Base-by-base conservation (phyloP, 2,797 vertebrate species). In the Bufotes viridis region DNA sequence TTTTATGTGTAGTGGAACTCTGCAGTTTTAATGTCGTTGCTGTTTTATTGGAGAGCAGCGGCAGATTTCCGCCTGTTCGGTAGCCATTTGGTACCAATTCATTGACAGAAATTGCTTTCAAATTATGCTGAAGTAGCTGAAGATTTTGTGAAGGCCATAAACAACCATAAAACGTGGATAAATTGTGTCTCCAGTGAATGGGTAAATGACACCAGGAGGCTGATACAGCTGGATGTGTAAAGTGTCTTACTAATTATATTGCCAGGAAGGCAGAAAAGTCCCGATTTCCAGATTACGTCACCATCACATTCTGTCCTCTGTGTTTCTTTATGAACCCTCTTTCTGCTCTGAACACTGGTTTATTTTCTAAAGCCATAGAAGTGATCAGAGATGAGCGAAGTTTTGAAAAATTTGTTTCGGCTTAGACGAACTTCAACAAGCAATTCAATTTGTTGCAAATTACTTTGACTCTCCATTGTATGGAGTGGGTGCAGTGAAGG, bases 221-320 rank as follows among this genome's bases (percentile, higher is more conserved):
- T 91, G 67, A 85, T 87, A 84, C 34, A 76, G 29, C 2, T 91
- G 88, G 11, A 89, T 92, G 90, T 90, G 69, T 80, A 90, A 61
- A 82, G 63, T 29, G 15, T 74, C 63, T 91, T 83, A 2, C 58
- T 89, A 91, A 89, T 92, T 88, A 84, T 86, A 0, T 84, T 89
- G 60, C 75, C 78, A 22, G 76, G 58, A 55, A 29, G 24, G 51
- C 9, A 53, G 87, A 84, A 15, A 82, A 76, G 61, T 58, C 72
- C 29, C 84, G 78, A 81, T 85, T 89, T 85, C 55, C 20, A 76
- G 9, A 60, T 91, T 61, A 12, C 75, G 67, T 89, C 87, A 81
- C 89, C 87, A 79, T 85, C 78, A 12, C 34, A 49, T 34, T 85
- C 42, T 57, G 69, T 29, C 87, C 15, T 15, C 4, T 3, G 3